Percentiles rank a stretch among this genome's conserved stretches.
phyloP scores from a whole-genome alignment of 2,888 invertebrate genomes.

The Stegana nigrithorax region DNA sequence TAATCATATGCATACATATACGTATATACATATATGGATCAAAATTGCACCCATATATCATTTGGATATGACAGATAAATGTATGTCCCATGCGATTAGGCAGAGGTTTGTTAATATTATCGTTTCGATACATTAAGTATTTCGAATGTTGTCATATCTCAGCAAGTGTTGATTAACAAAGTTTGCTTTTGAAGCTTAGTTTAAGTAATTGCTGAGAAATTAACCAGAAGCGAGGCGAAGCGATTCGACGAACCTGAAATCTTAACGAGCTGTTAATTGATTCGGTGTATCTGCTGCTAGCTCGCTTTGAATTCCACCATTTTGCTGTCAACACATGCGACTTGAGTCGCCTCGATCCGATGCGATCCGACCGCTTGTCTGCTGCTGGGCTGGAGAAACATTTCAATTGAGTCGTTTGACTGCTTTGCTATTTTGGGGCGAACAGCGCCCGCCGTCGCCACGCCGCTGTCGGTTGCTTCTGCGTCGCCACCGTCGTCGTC shows the following conservation, averaged over 20 bases:
- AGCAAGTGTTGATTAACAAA: too few relatives aligned
- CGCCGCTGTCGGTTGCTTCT: conserved; percentile 40
- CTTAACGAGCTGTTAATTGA: conserved; percentile 58
- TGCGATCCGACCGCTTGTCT: neutral
- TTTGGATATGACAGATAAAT: too few relatives aligned
- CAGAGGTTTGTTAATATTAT: too few relatives aligned
- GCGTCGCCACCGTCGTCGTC: conserved; percentile 1
- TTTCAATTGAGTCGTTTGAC: too few relatives aligned
- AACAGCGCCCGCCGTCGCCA: conserved; percentile 25
- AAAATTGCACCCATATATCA: too few relatives aligned
- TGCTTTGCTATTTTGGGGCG: neutral
- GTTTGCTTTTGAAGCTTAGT: neutral
- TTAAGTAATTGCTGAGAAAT: conserved; percentile 30
- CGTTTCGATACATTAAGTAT: too few relatives aligned
- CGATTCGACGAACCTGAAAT: conserved; percentile 22
- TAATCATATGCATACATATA: too few relatives aligned
- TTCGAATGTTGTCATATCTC: too few relatives aligned
- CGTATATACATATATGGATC: too few relatives aligned
- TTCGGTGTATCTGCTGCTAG: conserved; percentile 43
- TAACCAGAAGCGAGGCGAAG: conserved; percentile 32
- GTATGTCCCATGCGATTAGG: too few relatives aligned
- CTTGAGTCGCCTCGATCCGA: neutral
- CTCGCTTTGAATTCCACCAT: conserved; percentile 50
- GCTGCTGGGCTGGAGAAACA: neutral
- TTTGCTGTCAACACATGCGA: conserved; percentile 49